Evolutionary conservation across 2,113 vertebrate species (phyloP), one percentile per base, ranked within the genome.

Genomic region (Prinia subflava): DNA sequence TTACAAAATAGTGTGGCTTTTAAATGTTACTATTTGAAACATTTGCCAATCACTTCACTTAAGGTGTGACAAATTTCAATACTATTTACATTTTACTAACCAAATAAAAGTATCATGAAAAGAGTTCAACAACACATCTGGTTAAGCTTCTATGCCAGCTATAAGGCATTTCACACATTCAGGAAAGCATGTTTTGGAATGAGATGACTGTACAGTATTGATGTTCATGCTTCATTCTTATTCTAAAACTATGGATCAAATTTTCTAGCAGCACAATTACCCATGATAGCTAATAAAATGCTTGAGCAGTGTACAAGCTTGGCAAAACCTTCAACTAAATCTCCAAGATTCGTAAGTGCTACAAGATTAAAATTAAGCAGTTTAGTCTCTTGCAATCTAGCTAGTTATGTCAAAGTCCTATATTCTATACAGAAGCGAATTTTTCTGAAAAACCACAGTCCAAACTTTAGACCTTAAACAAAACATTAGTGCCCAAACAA

Each of bases 391-490:
- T 47, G 64, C 83, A 88, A 14, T 49, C 59, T 82, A 83, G 63
- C 79, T 74, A 95, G 47, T 86, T 83, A 95, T 57, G 64, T 21
- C 80, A 35, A 78, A 91, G 65, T 56, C 65, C 86, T 90, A 81
- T 18, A 60, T 41, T 80, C 37, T 81, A 39, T 52, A 95, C 27
- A 89, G 76, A 90, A 95, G 69, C 76, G 96, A 88, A 33, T 37
- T 78, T 49, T 63, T 82, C 62, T 81, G 52, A 73, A 95, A 64
- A 80, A 78, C 31, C 60, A 78, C 47, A 89, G 60, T 93, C 64
- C 88, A 96, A 95, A 81, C 60, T 92, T 81, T 89, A 95, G 60
- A 90, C 41, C 74, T 71, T 55, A 68, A 95, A 57, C 49, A 92
- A 94, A 90, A 83, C 63, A 88, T 83, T 82, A 89, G 53, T 88